Evolutionary conservation across 2,113 vertebrate genomes (phyloP), one percentile per base, ranked within the genome.

Genomic region (Pluvianellus socialis): DNA sequence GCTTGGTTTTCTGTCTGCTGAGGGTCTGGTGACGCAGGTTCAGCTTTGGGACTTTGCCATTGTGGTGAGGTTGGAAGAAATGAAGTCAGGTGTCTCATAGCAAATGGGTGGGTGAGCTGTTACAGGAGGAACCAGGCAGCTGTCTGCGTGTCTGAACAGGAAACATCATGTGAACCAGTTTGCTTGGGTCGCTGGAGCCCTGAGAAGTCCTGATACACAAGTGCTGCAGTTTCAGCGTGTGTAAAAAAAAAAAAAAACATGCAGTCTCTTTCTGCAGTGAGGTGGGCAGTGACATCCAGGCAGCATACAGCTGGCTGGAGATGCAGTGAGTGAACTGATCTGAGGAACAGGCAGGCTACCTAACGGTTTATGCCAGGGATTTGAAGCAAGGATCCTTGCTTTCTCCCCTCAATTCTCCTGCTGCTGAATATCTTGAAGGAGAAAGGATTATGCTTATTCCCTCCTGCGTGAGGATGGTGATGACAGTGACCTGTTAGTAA

Each of bases 281-380:
- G 30, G 6, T 75, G 23, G 24, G 27, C 53, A 68, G 56, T 0
- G 3, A 40, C 27, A 23, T 33, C 27, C 53, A 72, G 45, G 45
- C 33, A 87, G n/a, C 0, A 0, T 55, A 44, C 32, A 79, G 6
- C 19, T 75, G 65, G 32, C 26, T 42, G 38, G 42, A 59, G 35
- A 53, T 61, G 17, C 30, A 67, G 59, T 22, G 56, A 50, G 40
- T 30, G 65, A 91, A 50, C 56, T 67, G 19, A 42, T 63, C 55
- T 74, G 68, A 84, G 52, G 22, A 45, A 13, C 50, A 66, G 79
- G 23, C n/a, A 65, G 62, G 42, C 26, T 92, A 15, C 33, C 38
- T 91, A 53, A 27, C 62, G 21, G 10, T 30, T 72, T 79, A 11
- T 82, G 30, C 33, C 7, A 50, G 26, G 18, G 4, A 5, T 68